These are phyloP conservation scores for Hydropsyche tenuis DNA, from an alignment of 1,140 invertebrate genomes.

Conservation along the genomic window DNA sequence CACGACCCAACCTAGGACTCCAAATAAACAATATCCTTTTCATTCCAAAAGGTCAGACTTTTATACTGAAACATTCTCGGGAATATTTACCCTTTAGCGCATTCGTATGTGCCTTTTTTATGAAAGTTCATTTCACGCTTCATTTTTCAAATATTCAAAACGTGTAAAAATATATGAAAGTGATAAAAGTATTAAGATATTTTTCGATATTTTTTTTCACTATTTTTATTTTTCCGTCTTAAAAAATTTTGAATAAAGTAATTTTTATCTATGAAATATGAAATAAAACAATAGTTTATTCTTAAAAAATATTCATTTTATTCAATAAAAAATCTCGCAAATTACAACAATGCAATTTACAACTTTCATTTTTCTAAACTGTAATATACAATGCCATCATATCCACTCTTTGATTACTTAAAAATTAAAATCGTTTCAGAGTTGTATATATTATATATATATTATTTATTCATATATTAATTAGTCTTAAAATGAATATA, in stretches of 20 bases:
- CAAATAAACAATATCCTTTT: constrained; percentile 26
- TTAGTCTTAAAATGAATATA: constrained; percentile 29
- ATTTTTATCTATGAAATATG: no score
- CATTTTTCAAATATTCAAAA: not conserved
- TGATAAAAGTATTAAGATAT: no score
- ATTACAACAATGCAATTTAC: constrained; percentile 42
- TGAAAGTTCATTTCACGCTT: constrained; percentile 17
- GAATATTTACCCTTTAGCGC: not conserved
- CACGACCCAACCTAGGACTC: not conserved
- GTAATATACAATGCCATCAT: constrained; percentile 14
- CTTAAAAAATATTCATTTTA: constrained; percentile 48
- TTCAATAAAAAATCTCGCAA: constrained; percentile 48
- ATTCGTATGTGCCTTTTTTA: not conserved
- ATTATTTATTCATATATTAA: constrained; percentile 15
- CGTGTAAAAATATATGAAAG: not conserved
- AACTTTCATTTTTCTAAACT: constrained; percentile 2
- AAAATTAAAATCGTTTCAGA: constrained; percentile 27
- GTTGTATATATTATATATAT: constrained; percentile 25
- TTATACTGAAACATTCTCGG: constrained; percentile 10
- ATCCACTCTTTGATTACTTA: constrained; percentile 17
- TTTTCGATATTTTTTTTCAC: no score
- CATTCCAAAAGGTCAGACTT: constrained; percentile 20
- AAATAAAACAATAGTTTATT: constrained; percentile 36
- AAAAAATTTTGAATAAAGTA: no score
- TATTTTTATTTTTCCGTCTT: no score